Conservation (phyloP, 2,113 vertebrate genomes). For the Jaculus jaculus region DNA sequence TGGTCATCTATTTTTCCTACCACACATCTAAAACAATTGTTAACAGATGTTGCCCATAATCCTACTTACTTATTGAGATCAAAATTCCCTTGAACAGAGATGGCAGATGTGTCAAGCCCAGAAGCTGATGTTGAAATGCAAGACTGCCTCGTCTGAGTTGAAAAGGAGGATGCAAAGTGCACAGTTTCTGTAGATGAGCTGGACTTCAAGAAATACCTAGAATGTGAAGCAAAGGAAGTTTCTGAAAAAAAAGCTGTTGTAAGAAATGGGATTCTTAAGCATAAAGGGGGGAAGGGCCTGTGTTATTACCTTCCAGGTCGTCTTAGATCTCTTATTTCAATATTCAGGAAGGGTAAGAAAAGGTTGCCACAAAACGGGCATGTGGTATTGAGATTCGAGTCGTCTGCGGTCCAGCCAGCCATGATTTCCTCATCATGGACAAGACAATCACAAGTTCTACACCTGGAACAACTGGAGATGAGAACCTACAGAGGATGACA, state of each 20-base stretch:
- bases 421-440: constrained; percentile 99
- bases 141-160: constrained; percentile 79
- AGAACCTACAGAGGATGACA: constrained; percentile 87
- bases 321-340: constrained; percentile 94
- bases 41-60: neutral
- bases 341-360: constrained; percentile 95
- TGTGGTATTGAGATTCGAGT: constrained; percentile 97
- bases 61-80: constrained; percentile 82
- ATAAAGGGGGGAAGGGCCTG: fast-evolving
- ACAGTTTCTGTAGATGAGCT: constrained; percentile 88
- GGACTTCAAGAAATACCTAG: constrained; percentile 89
- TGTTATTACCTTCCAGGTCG: constrained; percentile 88
- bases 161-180: constrained; percentile 80
- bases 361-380: constrained; percentile 97
- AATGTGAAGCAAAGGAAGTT: constrained; percentile 59
- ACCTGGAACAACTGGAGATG: constrained; percentile 97
- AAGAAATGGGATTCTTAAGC: constrained; percentile 36
- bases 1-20: constrained; percentile 3
- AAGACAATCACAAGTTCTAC: constrained; percentile 96
- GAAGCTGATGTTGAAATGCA: constrained; percentile 78
- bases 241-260: constrained; percentile 50
- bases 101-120: constrained; percentile 79
- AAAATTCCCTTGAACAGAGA: constrained; percentile 82
- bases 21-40: neutral
- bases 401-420: constrained; percentile 99